Base-by-base conservation (phyloP, 2,888 invertebrate genomes). In the Macaria liturata region DNA sequence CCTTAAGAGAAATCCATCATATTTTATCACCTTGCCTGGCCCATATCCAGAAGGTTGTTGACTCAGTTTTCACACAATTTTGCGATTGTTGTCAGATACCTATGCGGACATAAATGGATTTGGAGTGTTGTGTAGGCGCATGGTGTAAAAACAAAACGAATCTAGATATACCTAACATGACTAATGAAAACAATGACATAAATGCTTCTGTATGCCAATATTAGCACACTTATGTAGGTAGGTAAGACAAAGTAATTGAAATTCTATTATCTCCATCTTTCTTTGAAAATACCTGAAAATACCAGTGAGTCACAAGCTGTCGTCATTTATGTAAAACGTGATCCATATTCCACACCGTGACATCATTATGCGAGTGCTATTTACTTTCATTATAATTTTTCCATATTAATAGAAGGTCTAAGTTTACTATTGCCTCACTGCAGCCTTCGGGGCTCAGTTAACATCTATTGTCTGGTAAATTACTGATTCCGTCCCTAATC, bases 381-480 rank as follows among this genome's bases (percentile, higher is more conserved):
- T 69, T 62, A 74, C 64, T 72, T 70, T 73, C 71, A 67, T 70
- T 63, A 68, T 62, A 62, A 61, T 70, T 72, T 75, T 70, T 70
- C 69, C 62, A 66, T 72, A 69, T 67, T 67, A 69, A 70, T 67
- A 66, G 70, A 70, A 76, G 74, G 69, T 69, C 66, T 60, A 69
- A 72, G 67, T 72, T 68, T 77, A 70, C 68, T 68, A 75, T 86
- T 85, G 74, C 84, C 67, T 72, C 80, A 83, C 74, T 70, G 68
- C 76, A 77, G 81, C 90, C 90, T 90, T 89, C 88, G 75, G 76
- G 82, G 80, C 78, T 86, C 82, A 81, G 82, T 86, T 84, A 82
- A 78, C 83, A 78, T 81, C 84, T 80, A 91, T 90, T 90, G 89
- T 90, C 87, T 69, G 80, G 77, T 72, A 84, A 88, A 87, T 85